These are phyloP conservation scores for Microcebus jonahi DNA, from an alignment of 2,113 vertebrate species.

Conservation along the genomic window DNA sequence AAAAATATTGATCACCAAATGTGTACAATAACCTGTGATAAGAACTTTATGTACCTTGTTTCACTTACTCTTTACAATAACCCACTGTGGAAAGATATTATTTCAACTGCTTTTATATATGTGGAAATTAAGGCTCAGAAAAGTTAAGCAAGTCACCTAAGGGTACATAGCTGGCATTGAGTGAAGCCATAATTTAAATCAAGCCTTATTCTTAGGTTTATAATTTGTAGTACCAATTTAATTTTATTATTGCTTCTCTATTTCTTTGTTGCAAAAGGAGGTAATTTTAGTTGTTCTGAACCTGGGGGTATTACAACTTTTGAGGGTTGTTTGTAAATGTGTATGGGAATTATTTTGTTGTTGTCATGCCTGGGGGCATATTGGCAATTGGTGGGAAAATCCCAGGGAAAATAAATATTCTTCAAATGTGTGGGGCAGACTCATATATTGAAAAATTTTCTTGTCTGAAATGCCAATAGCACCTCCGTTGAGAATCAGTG, in stretches of 20 bases:
- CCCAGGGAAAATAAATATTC: not conserved
- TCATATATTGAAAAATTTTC: slow-evolving; percentile 25
- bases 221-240: slow-evolving; percentile 6
- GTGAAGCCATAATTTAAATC: slow-evolving; percentile 1
- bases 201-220: not conserved
- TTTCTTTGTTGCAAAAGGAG: not conserved
- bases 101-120: slow-evolving; percentile 10
- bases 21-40: not conserved
- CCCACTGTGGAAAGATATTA: not conserved
- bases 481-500: not conserved
- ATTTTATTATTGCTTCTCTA: not conserved
- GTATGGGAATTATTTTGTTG: not conserved
- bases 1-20: not conserved
- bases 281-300: not conserved
- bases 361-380: not conserved
- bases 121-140: not conserved
- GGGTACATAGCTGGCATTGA: not conserved
- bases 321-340: not conserved
- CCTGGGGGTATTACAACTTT: not conserved
- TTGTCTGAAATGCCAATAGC: not conserved
- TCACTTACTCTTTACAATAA: not conserved
- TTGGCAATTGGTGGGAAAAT: not conserved
- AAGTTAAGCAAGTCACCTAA: not conserved
- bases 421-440: not conserved
- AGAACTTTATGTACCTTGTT: not conserved